Percentiles rank a stretch among this genome's conserved stretches.
Conservation (phyloP, 1,140 invertebrate genomes). For the Drosophila yakuba region DNA sequence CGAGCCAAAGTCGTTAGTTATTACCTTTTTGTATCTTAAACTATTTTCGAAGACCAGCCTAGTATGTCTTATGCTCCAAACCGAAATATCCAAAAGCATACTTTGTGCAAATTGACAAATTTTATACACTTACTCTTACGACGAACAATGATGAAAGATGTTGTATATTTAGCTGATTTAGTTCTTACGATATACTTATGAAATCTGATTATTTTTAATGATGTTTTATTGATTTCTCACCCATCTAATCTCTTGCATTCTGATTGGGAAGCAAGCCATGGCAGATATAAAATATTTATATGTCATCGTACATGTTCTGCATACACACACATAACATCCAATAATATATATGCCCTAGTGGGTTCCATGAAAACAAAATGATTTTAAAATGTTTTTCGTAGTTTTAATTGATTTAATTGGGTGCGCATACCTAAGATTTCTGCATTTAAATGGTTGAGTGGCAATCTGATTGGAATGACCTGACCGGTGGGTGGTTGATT, state of each 20-base stretch:
- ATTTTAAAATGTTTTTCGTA: slow-evolving; percentile 41
- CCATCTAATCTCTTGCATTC: slow-evolving; percentile 54
- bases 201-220: slow-evolving; percentile 66
- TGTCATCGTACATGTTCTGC: slow-evolving; percentile 34
- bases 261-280: slow-evolving; percentile 27
- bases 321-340: slow-evolving; percentile 64
- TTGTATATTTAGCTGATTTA: slow-evolving; percentile 78
- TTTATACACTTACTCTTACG: slow-evolving; percentile 30
- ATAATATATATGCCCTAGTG: slow-evolving; percentile 80
- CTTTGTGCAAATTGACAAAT: slow-evolving; percentile 45
- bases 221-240: slow-evolving; percentile 38
- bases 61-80: slow-evolving; percentile 49
- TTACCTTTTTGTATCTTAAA: slow-evolving; percentile 29
- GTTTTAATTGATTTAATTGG: slow-evolving; percentile 67
- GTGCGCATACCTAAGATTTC: slow-evolving; percentile 45
- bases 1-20: slow-evolving; percentile 44
- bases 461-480: slow-evolving; percentile 21
- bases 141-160: slow-evolving; percentile 44
- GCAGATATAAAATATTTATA: slow-evolving; percentile 33
- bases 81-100: slow-evolving; percentile 33
- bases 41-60: slow-evolving; percentile 32
- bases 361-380: slow-evolving; percentile 74
- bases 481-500: slow-evolving; percentile 37
- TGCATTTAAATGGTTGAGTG: slow-evolving; percentile 23
- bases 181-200: slow-evolving; percentile 69